Base-by-base conservation (phyloP, 2,797 vertebrate species). In the Protonibea diacanthus region DNA sequence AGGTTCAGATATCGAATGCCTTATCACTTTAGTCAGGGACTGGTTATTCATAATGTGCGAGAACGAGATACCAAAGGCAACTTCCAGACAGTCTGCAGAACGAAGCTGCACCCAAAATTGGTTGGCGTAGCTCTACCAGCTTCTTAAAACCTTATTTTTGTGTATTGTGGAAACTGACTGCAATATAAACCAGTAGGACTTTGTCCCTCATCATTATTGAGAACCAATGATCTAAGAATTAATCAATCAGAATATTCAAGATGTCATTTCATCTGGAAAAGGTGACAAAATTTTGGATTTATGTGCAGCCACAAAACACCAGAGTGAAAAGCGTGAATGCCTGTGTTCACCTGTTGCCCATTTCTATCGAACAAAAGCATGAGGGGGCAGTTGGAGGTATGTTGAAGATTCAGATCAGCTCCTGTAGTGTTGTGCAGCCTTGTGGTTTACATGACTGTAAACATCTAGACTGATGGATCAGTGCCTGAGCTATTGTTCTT, bases 1-100 rank as follows among this genome's bases (percentile, higher is more conserved):
- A 72, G 56, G 25, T 73, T 78, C 81, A 62, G 58, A 74, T 68
- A 86, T 84, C 58, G 78, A 82, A 81, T 4, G 6, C 7, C 62
- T 82, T 86, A 81, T 84, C 75, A 62, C 66, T 66, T 7, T 5
- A n/a, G 23, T 63, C 44, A 66, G 71, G 66, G 61, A 80, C 47
- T 76, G 13, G 47, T 48, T 71, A 68, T 78, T 62, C 33, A 29
- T 80, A 81, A 66, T 44, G 68, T 86, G 76, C 49, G 23, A 76
- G 27, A 53, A 64, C 14, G 25, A 83, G 71, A 81, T 76, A 75
- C 47, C 27, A 52, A 74, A 65, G 33, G 5, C 56, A 76, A 47
- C 59, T 47, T 48, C 13, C 23, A 48, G 33, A 23, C 52, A 21
- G 48, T 70, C 69, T 61, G 15, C 58, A 68, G 52, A 48, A 15